Base-by-base conservation (phyloP, 1,140 invertebrate genomes). In the Brachionus rubens region DNA sequence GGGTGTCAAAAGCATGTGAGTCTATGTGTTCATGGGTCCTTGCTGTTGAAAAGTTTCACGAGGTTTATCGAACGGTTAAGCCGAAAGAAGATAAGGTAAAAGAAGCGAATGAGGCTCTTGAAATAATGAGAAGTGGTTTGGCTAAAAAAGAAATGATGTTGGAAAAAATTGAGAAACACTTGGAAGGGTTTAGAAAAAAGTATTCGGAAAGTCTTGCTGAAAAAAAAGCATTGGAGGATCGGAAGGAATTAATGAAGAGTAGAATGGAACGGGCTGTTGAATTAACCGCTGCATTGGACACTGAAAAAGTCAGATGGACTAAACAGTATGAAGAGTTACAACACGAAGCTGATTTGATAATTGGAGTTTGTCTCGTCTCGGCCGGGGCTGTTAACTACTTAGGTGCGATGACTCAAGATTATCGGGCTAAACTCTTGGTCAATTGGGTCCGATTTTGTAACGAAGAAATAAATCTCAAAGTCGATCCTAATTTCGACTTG, bases 271-370 rank as follows among this genome's bases (percentile, higher is more conserved):
- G 92, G 76, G 91, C 92, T 1, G 90, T 89, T 0, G 87, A 90
- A 59, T 84, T 95, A 0, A 93, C 91, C 3, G 88, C 89, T 19
- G 92, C 92, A 10, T 83, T 95, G 2, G 89, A 89, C 0, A 91
- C 92, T 80, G 92, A 94, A 82, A 82, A 85, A 80, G 86, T 89
- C 1, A 87, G 91, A 43, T 94, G 92, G 92, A 88, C 89, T 67
- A 87, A 90, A 52, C 87, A 88, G 16, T 89, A 91, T 4, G 86
- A 88, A 82, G 88, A 81, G 24, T 67, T 84, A 19, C 81, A 85
- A 70, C 68, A 79, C 10, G 82, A 83, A 52, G 77, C 84, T 26
- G 72, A 79, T 76, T 80, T 81, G 41, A 75, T 85, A 28, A 81
- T 84, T 7, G 84, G 83, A 3, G 81, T 84, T 76, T 82, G 80